Evolutionary conservation across 2,797 vertebrate genomes (phyloP).

Genomic region (Fistularia commersonii): DNA sequence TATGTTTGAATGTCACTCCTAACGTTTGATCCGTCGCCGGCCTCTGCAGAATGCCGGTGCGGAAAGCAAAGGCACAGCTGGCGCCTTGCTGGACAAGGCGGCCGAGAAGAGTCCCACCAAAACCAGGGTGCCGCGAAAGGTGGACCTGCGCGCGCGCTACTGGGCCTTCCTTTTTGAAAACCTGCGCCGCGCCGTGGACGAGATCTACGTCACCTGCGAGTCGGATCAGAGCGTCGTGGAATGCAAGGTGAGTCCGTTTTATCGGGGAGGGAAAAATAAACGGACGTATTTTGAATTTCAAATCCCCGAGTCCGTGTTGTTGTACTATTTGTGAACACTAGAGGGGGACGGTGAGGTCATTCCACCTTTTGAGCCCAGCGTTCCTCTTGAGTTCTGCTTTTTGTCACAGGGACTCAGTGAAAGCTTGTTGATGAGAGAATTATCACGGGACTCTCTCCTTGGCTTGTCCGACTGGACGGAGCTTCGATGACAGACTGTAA

Average conservation of each 20-base stretch:
- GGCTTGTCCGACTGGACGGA: conserved; percentile 56
- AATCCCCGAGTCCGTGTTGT: no score
- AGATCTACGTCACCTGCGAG: conserved; percentile 97
- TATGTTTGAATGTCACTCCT: background rate
- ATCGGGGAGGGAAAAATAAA: background rate
- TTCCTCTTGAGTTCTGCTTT: conserved; percentile 72
- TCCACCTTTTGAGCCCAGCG: conserved; percentile 24
- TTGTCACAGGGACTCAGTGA: conserved; percentile 63
- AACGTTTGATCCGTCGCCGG: conserved; percentile 4
- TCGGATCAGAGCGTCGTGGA: conserved; percentile 99
- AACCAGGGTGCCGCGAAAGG: conserved; percentile 87
- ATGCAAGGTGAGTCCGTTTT: conserved; percentile 84
- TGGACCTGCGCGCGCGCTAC: conserved; percentile 92
- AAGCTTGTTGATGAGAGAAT: conserved; percentile 65
- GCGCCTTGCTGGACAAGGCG: conserved; percentile 81
- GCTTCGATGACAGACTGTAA: conserved; percentile 71
- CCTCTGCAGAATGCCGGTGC: conserved; percentile 73
- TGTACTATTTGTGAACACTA: conserved; percentile 56
- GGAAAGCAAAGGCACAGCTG: conserved; percentile 81
- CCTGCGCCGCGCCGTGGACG: conserved; percentile 91
- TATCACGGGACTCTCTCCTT: conserved; percentile 67
- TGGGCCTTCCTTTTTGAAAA: conserved; percentile 99
- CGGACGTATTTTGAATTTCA: no score
- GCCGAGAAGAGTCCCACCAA: conserved; percentile 96
- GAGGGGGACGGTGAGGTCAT: conserved; percentile 75